These are phyloP conservation scores for Scelioninae gen. 2 DNA, from an alignment of 2,888 invertebrate species.

Conservation along the genomic window DNA sequence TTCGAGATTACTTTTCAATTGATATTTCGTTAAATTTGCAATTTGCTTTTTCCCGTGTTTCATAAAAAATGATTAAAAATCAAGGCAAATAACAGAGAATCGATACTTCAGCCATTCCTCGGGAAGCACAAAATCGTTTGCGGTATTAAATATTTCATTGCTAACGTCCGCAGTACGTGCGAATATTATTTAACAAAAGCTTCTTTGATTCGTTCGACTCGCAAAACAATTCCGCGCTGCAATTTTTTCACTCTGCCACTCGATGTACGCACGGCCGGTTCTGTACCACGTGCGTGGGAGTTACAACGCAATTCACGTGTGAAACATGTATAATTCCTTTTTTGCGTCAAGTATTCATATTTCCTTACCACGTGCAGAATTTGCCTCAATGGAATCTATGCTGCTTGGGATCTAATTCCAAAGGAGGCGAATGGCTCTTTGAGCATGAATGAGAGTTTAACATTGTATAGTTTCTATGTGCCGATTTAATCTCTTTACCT, in stretches of 20 bases:
- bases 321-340: conserved; percentile 38
- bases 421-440: conserved; percentile 39
- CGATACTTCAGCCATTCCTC: too few relatives aligned
- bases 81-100: too few relatives aligned
- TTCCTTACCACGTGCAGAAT: conserved; percentile 31
- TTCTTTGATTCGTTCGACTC: conserved; percentile 2
- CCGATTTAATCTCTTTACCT: conserved; percentile 51
- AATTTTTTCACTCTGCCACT: conserved; percentile 12
- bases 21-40: too few relatives aligned
- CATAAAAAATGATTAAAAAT: too few relatives aligned
- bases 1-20: too few relatives aligned
- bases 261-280: not conserved
- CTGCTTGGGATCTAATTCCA: conserved; percentile 39
- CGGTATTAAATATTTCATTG: too few relatives aligned
- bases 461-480: conserved; percentile 35
- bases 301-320: conserved; percentile 8
- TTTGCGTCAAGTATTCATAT: conserved; percentile 29
- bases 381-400: conserved; percentile 34
- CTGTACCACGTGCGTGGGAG: conserved; percentile 5
- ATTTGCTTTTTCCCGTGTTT: too few relatives aligned
- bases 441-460: conserved; percentile 45
- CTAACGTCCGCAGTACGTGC: too few relatives aligned
- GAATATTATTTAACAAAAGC: too few relatives aligned
- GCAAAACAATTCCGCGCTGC: conserved; percentile 25
- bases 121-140: too few relatives aligned